These are phyloP conservation scores for Aleiodes sp. DNA, from an alignment of 1,140 invertebrate species.

Conservation along the genomic window DNA sequence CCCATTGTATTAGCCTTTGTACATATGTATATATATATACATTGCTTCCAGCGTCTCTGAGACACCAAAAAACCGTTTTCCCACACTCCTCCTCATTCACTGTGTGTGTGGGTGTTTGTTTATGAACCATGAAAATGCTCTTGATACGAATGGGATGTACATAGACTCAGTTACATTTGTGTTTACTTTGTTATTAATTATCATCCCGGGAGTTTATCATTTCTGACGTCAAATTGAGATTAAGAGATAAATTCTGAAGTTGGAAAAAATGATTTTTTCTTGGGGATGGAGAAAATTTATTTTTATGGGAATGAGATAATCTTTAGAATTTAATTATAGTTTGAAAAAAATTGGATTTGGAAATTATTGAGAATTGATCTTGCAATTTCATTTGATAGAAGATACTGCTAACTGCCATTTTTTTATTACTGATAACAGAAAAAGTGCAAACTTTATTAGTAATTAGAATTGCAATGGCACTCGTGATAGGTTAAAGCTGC, in stretches of 20 bases:
- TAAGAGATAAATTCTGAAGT: no score
- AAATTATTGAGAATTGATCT: no score
- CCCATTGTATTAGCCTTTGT: not conserved
- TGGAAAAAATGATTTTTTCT: not conserved
- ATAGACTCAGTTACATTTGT: not conserved
- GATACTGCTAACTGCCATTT: no score
- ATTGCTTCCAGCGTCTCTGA: no score
- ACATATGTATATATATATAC: not conserved
- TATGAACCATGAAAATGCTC: not conserved
- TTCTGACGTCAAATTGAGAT: not conserved
- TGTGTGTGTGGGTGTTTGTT: no score
- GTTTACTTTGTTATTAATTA: conserved; percentile 5
- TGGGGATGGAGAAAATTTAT: not conserved
- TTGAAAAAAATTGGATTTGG: no score
- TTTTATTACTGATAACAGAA: no score
- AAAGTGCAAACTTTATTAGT: no score
- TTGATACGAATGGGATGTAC: conserved; percentile 5
- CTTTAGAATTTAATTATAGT: not conserved
- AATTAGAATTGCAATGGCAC: no score
- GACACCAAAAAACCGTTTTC: conserved; percentile 23
- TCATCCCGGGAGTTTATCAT: not conserved
- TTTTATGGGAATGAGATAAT: not conserved
- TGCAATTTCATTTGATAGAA: no score
- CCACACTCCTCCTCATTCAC: no score
- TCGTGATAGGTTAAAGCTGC: no score